phyloP scores from a whole-genome alignment of 2,888 invertebrate species.

The Corythucha ciliata region DNA sequence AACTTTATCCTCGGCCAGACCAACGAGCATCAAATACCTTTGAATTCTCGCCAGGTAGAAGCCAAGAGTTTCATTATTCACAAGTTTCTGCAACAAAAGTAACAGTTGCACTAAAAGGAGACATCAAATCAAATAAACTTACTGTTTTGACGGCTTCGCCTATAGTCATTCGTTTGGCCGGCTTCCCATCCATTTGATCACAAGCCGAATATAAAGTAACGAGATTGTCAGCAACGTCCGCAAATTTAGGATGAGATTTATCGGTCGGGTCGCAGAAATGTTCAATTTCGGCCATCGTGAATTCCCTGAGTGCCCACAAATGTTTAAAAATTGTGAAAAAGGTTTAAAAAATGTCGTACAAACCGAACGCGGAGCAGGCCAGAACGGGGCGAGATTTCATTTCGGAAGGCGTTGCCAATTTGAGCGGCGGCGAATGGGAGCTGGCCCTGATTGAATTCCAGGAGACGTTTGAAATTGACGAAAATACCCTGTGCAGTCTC shows the following conservation, averaged over 20 bases:
- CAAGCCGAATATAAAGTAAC: conserved; percentile 87
- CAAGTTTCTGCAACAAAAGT: conserved; percentile 52
- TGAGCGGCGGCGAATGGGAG: conserved; percentile 98
- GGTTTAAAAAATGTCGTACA: conserved; percentile 19
- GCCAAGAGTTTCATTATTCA: conserved; percentile 94
- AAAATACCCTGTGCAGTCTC: conserved; percentile 99
- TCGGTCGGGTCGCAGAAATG: conserved; percentile 92
- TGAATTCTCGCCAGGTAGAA: conserved; percentile 97
- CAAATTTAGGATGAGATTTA: conserved; percentile 87
- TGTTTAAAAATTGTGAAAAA: not conserved
- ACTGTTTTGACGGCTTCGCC: conserved; percentile 76
- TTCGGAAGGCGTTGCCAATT: conserved; percentile 96
- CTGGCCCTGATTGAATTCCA: conserved; percentile 94
- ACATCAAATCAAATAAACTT: conserved; percentile 34
- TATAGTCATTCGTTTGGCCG: conserved; percentile 65
- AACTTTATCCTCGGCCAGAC: conserved; percentile 73
- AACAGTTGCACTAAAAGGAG: not conserved
- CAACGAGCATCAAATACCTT: conserved; percentile 74
- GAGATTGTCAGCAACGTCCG: conserved; percentile 58
- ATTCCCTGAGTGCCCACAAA: conserved; percentile 65
- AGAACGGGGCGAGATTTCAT: conserved; percentile 97
- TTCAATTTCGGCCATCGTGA: conserved; percentile 99
- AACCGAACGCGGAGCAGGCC: conserved; percentile 79
- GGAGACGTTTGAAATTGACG: conserved; percentile 94
- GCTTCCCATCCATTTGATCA: conserved; percentile 94